Evolutionary conservation across 2,888 invertebrate species (phyloP), one percentile per base, ranked within the genome.

Genomic region (Pecten maximus): DNA sequence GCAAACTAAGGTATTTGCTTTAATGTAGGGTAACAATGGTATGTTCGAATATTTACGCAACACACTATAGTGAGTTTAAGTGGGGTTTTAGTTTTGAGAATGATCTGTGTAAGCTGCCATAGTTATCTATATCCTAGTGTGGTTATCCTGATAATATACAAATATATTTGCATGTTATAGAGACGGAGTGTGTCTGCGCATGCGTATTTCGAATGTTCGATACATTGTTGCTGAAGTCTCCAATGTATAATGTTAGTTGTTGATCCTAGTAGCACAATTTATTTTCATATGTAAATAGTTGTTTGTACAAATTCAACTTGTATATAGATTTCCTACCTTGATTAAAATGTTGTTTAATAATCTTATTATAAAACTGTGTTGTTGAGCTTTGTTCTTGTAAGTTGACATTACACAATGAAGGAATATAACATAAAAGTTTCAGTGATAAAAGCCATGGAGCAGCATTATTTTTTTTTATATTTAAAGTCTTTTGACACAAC

Each of bases 271-370:
- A 74, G 74, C 74, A 74, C 74, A 74, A 8, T 35, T 74, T 74
- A 74, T 74, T 74, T 74, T 74, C 74, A 74, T 74, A 74, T 74
- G 74, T 74, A 74, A 74, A 74, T 74, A 74, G 74, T 74, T 35
- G 74, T 74, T 74, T 74, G 74, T 74, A 74, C 74, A 74, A 74
- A 74, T 74, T 74, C 28, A 74, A 74, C 74, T 35, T 74, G 74
- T 74, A 74, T 35, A 74, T 74, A 74, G 74, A 28, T 74, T 74
- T 74, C 74, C 74, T 74, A 74, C 74, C 74, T 74, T 74, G 74
- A 74, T 74, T 74, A 74, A 74, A 74, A 74, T 74, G 74, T 74
- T 74, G 74, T 74, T 74, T 74, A 74, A 74, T 35, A 23, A 74
- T 74, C 74, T 35, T 8, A 74, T 74, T 74, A 35, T 16, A 28